These are phyloP conservation scores for Etheostoma spectabile DNA, from an alignment of 2,113 vertebrate genomes.

Conservation along the genomic window DNA sequence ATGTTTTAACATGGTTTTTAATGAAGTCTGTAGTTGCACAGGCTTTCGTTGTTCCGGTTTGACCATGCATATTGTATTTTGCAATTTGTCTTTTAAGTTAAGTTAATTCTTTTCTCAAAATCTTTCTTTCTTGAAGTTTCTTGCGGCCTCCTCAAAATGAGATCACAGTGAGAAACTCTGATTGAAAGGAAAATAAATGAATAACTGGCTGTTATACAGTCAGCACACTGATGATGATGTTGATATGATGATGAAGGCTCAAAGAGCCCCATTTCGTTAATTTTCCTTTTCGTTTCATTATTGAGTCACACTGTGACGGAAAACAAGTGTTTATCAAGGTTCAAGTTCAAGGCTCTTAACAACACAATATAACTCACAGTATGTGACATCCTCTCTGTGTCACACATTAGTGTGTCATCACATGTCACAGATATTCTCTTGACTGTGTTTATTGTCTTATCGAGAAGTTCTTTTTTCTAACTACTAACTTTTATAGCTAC, in stretches of 20 bases:
- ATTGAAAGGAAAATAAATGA: not conserved
- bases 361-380: not conserved
- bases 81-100: not conserved
- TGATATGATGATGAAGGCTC: conserved; percentile 12
- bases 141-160: not conserved
- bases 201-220: not conserved
- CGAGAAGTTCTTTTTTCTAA: not conserved
- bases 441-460: not conserved
- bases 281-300: no score
- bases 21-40: not conserved
- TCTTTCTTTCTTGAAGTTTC: not conserved
- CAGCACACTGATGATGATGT: not conserved
- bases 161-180: not conserved
- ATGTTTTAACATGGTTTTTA: not conserved
- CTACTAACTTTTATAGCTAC: not conserved
- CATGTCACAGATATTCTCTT: no score
- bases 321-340: not conserved
- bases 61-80: not conserved
- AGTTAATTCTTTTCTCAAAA: not conserved
- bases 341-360: no score
- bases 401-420: conserved; percentile 12
- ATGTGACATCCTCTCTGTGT: conserved; percentile 3
- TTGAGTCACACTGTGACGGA: conserved; percentile 24
- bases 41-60: not conserved
- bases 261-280: not conserved